Conservation (phyloP, 2,888 invertebrate genomes). For the Drosophila longiperda region DNA sequence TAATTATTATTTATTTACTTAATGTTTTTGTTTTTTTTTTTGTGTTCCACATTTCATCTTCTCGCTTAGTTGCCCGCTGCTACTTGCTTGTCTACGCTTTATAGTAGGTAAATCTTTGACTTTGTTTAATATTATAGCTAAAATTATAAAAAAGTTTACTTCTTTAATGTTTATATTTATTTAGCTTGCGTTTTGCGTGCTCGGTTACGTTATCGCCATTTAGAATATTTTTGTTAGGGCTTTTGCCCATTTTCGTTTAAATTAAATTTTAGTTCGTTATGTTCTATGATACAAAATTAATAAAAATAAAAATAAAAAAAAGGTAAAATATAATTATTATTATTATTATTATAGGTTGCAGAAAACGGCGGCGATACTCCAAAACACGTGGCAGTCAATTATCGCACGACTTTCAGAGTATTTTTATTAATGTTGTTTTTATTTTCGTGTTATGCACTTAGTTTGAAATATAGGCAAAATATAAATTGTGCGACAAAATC, state of each 20-base stretch:
- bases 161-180: constrained; percentile 25
- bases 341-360: constrained; percentile 9
- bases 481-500: constrained; percentile 11
- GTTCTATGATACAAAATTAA: constrained; percentile 36
- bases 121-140: constrained; percentile 69
- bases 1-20: constrained; percentile 7
- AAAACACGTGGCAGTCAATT: background rate
- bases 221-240: constrained; percentile 25
- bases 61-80: constrained; percentile 44
- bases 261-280: constrained; percentile 23
- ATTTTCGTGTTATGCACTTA: background rate
- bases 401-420: constrained; percentile 10
- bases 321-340: constrained; percentile 1
- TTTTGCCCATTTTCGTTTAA: constrained; percentile 1
- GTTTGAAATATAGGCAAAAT: background rate
- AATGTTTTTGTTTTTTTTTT: constrained; percentile 1
- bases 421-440: constrained; percentile 1
- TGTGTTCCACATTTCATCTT: constrained; percentile 1
- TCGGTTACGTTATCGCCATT: constrained; percentile 30
- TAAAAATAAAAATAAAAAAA: background rate
- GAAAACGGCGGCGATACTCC: constrained; percentile 4
- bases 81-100: constrained; percentile 50
- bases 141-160: constrained; percentile 66
- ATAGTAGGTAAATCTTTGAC: constrained; percentile 68
- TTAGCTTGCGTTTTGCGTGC: constrained; percentile 39